These are phyloP conservation scores for Proales similis DNA, from an alignment of 1,140 invertebrate genomes.

Conservation along the genomic window DNA sequence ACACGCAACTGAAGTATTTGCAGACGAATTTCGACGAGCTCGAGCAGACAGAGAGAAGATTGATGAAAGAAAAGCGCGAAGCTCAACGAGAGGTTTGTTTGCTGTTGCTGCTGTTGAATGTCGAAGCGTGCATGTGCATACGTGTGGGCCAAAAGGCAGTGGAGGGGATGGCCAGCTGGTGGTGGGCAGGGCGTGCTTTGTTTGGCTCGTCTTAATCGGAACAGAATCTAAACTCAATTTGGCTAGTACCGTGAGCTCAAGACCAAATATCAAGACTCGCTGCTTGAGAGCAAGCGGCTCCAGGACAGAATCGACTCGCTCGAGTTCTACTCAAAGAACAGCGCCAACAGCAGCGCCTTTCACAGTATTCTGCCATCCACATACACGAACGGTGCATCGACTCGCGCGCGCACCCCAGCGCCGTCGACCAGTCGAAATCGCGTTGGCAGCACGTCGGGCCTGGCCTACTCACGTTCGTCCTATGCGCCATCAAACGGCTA, in stretches of 20 bases:
- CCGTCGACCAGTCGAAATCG: neutral
- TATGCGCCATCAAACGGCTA: conserved; percentile 19
- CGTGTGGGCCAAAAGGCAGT: neutral
- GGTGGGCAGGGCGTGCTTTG: neutral
- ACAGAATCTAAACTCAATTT: conserved; percentile 2
- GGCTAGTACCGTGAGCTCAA: conserved; percentile 34
- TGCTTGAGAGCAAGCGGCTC: conserved; percentile 33
- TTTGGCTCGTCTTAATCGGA: neutral
- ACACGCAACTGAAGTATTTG: conserved; percentile 31
- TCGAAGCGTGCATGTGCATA: neutral
- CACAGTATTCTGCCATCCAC: conserved; percentile 32
- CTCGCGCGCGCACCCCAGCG: conserved; percentile 14
- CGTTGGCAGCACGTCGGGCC: neutral
- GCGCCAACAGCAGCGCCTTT: conserved; percentile 22
- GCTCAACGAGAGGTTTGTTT: conserved; percentile 29
- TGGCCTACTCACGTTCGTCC: conserved; percentile 6
- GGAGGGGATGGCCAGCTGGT: neutral
- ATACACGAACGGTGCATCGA: neutral
- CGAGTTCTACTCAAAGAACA: conserved; percentile 25
- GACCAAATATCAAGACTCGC: conserved; percentile 31
- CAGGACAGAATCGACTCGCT: conserved; percentile 35
- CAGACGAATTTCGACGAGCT: conserved; percentile 22
- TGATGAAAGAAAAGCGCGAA: conserved; percentile 24
- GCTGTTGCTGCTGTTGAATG: neutral
- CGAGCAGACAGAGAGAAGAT: conserved; percentile 9